Evolutionary conservation across 2,113 vertebrate species (phyloP), one percentile per base, ranked within the genome.

Genomic region (Amphiprion percula): DNA sequence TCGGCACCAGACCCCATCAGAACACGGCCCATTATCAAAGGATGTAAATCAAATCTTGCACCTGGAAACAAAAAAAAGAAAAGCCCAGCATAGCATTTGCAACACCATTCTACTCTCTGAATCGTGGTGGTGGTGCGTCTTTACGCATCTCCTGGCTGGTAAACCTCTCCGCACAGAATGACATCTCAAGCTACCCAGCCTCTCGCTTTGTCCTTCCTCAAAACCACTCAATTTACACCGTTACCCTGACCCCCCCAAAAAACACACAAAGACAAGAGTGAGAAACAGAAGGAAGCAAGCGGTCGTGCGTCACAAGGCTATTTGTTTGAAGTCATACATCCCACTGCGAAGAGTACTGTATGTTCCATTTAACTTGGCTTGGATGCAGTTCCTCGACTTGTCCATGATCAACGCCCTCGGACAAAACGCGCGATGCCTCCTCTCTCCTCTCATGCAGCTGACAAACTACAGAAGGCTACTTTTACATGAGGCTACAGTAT

Each of bases 331-430:
- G 88, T 84, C 90, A 87, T 95, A 93, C 92, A 85, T 94, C 93
- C 95, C 92, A 59, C 87, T 81, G 95, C 82, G 81, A 85, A 82
- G 80, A 84, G 86, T 41, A 54, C 87, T 85, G 88, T 90, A 92
- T 89, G 91, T 89, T 85, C 95, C 91, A 90, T 84, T 90, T 19
- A 91, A 90, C 93, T 88, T 90, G 91, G 90, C 93, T 86, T 90
- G 91, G 84, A 88, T 91, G 93, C 92, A 79, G 92, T 91, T 91
- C 91, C 93, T 88, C 86, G 91, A 84, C 92, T 92, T 82, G 93
- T 95, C 95, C 95, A 90, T 87, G 86, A 94, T 93, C 91, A 95
- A 94, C 95, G 95, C 94, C 94, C 95, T 95, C 95, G 92, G 91
- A 89, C 60, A 81, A 87, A 92, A 91, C 90, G 93, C 93, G 90